These are phyloP conservation scores for Rhopalosiphum nymphaeae DNA, from an alignment of 2,888 invertebrate species.

Conservation along the genomic window DNA sequence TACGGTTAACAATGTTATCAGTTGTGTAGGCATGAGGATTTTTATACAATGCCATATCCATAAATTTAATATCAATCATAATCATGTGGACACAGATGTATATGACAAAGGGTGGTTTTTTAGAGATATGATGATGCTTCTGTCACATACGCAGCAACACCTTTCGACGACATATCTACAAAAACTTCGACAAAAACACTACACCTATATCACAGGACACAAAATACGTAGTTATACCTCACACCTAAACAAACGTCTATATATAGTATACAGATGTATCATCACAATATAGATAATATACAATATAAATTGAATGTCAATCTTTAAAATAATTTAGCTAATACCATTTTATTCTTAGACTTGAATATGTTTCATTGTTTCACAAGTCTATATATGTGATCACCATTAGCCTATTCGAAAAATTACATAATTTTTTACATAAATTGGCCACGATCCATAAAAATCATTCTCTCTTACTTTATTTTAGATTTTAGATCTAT, in stretches of 20 bases:
- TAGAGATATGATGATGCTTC: neutral
- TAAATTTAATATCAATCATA: conserved; percentile 1
- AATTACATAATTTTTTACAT: conserved; percentile 29
- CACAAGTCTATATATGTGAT: neutral
- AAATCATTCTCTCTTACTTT: neutral
- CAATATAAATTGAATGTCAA: neutral
- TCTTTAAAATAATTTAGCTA: neutral
- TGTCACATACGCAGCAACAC: neutral
- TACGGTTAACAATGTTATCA: neutral
- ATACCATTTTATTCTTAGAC: conserved; percentile 32
- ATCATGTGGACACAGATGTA: neutral
- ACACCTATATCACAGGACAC: neutral
- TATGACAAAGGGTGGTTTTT: neutral
- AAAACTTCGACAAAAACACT: neutral
- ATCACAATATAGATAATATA: neutral
- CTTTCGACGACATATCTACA: neutral
- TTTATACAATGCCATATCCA: neutral
- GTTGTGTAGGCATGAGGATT: neutral
- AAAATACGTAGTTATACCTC: neutral
- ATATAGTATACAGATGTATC: neutral
- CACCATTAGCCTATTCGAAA: neutral
- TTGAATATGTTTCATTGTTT: neutral
- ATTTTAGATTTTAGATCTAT: conserved; percentile 20
- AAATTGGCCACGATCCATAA: conserved; percentile 36
- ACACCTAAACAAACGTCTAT: neutral